Conservation (phyloP, 2,888 invertebrate genomes). For the Agriopis leucophaearia region DNA sequence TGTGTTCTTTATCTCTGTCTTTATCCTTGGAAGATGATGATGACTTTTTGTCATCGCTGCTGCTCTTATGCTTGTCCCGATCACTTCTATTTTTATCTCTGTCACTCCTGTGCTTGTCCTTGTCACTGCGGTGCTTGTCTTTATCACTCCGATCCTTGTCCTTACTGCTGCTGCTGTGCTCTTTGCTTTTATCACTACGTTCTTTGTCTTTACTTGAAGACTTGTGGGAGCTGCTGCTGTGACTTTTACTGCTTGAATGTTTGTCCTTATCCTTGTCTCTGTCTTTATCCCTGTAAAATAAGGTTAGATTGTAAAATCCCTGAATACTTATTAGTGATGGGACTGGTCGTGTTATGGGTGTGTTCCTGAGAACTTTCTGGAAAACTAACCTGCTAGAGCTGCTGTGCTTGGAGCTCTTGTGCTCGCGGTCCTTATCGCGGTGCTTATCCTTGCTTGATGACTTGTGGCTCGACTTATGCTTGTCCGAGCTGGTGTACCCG, state of each 20-base stretch:
- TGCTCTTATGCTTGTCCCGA: slow-evolving; percentile 69
- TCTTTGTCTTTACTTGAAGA: slow-evolving; percentile 84
- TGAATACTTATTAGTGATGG: not conserved
- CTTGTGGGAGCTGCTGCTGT: slow-evolving; percentile 85
- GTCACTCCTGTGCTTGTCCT: slow-evolving; percentile 78
- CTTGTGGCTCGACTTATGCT: slow-evolving; percentile 88
- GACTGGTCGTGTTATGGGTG: slow-evolving; percentile 4
- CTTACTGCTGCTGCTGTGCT: slow-evolving; percentile 66
- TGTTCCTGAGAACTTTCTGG: slow-evolving; percentile 67
- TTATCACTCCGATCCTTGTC: slow-evolving; percentile 62
- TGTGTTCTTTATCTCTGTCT: slow-evolving; percentile 58
- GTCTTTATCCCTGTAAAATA: slow-evolving; percentile 76
- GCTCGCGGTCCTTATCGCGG: slow-evolving; percentile 88
- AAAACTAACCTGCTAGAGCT: slow-evolving; percentile 82
- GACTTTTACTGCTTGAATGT: slow-evolving; percentile 84
- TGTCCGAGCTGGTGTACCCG: slow-evolving; percentile 88
- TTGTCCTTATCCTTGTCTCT: slow-evolving; percentile 86
- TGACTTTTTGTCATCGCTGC: slow-evolving; percentile 68
- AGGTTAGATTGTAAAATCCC: slow-evolving; percentile 3
- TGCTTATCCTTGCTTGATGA: slow-evolving; percentile 90
- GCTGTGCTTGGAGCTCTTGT: slow-evolving; percentile 83
- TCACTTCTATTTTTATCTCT: slow-evolving; percentile 68
- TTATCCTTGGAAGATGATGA: slow-evolving; percentile 71
- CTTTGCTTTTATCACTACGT: slow-evolving; percentile 68
- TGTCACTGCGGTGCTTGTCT: slow-evolving; percentile 65